Conservation (phyloP, 2,888 invertebrate genomes). For the Protophormia terraenovae region DNA sequence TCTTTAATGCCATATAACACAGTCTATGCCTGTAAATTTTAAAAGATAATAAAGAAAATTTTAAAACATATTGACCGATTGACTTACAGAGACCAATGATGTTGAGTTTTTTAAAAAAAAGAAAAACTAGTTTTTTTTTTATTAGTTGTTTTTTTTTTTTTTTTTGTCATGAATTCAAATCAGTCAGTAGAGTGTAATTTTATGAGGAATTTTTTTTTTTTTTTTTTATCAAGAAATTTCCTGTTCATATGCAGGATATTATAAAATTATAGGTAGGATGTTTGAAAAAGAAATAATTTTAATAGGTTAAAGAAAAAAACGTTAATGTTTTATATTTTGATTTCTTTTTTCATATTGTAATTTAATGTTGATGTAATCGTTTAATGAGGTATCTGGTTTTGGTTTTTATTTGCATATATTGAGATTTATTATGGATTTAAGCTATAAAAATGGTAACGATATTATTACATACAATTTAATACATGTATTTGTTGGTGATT, state of each 20-base stretch:
- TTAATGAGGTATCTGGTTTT: too few relatives aligned
- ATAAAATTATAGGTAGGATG: conserved; percentile 22
- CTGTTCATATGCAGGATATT: conserved; percentile 39
- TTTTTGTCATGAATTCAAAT: too few relatives aligned
- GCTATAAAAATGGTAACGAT: too few relatives aligned
- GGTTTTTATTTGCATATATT: too few relatives aligned
- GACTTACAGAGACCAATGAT: conserved; percentile 44
- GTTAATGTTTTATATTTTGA: too few relatives aligned
- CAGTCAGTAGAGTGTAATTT: background rate
- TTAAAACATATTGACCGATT: conserved; percentile 60
- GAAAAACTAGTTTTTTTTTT: conserved; percentile 42
- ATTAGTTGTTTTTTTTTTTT: too few relatives aligned
- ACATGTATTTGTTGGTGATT: too few relatives aligned
- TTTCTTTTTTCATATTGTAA: too few relatives aligned
- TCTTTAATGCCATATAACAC: background rate
- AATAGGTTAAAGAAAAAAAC: background rate
- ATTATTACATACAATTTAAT: too few relatives aligned
- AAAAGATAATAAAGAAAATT: conserved; percentile 9
- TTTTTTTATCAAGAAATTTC: conserved; percentile 29
- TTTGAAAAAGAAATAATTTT: background rate
- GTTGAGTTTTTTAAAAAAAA: background rate
- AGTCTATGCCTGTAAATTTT: background rate
- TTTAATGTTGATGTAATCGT: too few relatives aligned
- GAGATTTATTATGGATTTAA: too few relatives aligned
- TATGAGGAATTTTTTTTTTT: too few relatives aligned